Evolutionary conservation across 2,113 vertebrate species (phyloP).

Genomic region (Nothobranchius kuhntae): DNA sequence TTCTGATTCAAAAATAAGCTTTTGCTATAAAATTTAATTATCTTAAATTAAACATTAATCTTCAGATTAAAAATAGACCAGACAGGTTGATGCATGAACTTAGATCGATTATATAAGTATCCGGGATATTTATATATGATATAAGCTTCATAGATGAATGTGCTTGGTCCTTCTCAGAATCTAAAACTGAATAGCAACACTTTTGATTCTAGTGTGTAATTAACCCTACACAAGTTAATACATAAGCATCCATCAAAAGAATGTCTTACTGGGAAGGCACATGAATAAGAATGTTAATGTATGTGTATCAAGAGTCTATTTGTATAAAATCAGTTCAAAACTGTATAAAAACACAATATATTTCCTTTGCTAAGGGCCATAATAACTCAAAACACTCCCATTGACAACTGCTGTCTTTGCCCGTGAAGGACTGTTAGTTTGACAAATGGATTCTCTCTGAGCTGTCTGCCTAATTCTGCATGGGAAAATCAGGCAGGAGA

Average conservation of each 20-base stretch:
- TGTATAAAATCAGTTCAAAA: constrained; percentile 20
- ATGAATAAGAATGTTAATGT: neutral
- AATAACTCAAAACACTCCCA: constrained; percentile 59
- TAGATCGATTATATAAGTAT: too few species aligned
- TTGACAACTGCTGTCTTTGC: constrained; percentile 59
- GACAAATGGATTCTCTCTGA: constrained; percentile 58
- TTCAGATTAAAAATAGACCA: too few species aligned
- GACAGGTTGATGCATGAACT: too few species aligned
- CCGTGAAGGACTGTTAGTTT: constrained; percentile 49
- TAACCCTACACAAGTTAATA: constrained; percentile 11
- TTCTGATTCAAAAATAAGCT: too few species aligned
- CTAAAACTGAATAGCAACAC: too few species aligned
- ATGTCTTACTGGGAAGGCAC: neutral
- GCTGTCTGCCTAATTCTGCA: constrained; percentile 52
- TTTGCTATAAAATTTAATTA: too few species aligned
- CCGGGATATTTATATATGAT: too few species aligned
- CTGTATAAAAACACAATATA: constrained; percentile 27
- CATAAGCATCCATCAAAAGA: constrained; percentile 21
- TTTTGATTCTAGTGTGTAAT: too few species aligned
- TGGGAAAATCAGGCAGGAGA: constrained; percentile 43
- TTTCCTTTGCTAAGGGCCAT: constrained; percentile 41
- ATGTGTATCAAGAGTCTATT: neutral
- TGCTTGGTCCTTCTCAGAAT: too few species aligned
- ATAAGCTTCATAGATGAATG: too few species aligned
- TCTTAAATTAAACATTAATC: too few species aligned